A percentile compares a stretch with the other conserved stretches of the same genome.
Conservation (phyloP, 2,113 vertebrate species). For the Tinamus guttatus region DNA sequence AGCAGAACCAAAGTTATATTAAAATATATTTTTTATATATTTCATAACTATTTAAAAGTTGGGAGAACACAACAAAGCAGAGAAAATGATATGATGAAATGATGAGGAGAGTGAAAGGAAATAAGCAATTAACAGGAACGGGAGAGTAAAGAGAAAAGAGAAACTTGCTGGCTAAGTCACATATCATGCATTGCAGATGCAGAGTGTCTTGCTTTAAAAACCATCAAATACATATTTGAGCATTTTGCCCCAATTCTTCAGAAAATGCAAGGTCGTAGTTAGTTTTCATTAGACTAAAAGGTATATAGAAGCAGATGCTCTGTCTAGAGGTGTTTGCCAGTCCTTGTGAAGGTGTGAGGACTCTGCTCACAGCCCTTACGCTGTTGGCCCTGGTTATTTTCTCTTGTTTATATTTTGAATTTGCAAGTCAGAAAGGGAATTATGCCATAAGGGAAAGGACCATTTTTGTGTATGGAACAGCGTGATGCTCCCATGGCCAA, state of each 20-base stretch:
- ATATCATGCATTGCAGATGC: neutral
- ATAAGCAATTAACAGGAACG: neutral
- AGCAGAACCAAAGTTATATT: neutral
- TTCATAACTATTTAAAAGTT: neutral
- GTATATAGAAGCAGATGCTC: neutral
- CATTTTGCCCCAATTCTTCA: neutral
- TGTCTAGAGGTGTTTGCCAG: neutral
- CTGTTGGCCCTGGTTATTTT: neutral
- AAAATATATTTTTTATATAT: neutral
- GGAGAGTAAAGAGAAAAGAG: neutral
- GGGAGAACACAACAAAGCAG: neutral
- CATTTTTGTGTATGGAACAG: neutral
- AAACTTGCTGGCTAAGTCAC: neutral
- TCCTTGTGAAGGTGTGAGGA: neutral
- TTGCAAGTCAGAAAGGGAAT: conserved; percentile 34
- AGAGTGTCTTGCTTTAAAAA: neutral
- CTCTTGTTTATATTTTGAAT: conserved; percentile 56
- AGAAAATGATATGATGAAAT: neutral
- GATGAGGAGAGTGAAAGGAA: neutral
- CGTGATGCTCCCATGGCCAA: conserved; percentile 12
- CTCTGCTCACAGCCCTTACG: neutral
- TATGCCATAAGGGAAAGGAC: conserved; percentile 55
- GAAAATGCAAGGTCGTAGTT: neutral
- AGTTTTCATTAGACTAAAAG: neutral
- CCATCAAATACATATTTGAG: neutral